A percentile compares a stretch with the other conserved stretches of the same genome.
Evolutionary conservation across 2,797 vertebrate species (phyloP).

Genomic region (Pempheris klunzingeri): DNA sequence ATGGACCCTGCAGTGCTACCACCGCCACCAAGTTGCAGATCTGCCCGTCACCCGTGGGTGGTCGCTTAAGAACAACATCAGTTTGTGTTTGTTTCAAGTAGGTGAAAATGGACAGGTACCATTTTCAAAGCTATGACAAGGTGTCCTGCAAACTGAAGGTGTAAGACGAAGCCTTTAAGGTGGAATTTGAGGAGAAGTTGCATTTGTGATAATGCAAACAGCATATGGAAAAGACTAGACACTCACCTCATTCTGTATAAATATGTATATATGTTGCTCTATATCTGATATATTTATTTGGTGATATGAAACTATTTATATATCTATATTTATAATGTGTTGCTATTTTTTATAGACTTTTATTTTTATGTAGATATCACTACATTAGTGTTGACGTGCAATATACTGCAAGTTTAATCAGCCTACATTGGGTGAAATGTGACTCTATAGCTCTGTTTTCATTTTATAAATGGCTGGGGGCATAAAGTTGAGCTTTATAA

Average conservation of each 20-base stretch:
- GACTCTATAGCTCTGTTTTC: slow-evolving; percentile 40
- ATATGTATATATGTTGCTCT: slow-evolving; percentile 30
- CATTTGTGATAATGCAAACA: slow-evolving; percentile 20
- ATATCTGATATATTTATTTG: slow-evolving; percentile 68
- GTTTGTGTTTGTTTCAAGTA: slow-evolving; percentile 10
- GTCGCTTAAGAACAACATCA: not conserved
- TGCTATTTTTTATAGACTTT: not conserved
- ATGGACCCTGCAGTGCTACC: not conserved
- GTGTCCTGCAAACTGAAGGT: slow-evolving; percentile 6
- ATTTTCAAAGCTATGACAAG: slow-evolving; percentile 12
- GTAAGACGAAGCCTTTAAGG: slow-evolving; percentile 3
- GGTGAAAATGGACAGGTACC: not conserved
- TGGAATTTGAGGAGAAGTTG: slow-evolving; percentile 19
- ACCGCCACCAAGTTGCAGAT: not conserved
- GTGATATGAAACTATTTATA: slow-evolving; percentile 65
- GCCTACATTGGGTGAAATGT: slow-evolving; percentile 8
- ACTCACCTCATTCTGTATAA: slow-evolving; percentile 33
- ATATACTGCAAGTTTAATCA: slow-evolving; percentile 40
- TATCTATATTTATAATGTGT: slow-evolving; percentile 51
- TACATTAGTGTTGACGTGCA: slow-evolving; percentile 73
- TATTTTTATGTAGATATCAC: slow-evolving; percentile 66
- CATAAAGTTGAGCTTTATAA: slow-evolving; percentile 11
- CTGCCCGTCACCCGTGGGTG: not conserved
- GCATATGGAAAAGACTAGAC: slow-evolving; percentile 21
- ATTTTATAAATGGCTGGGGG: slow-evolving; percentile 40